A percentile compares a stretch with the other conserved stretches of the same genome.
Evolutionary conservation across 1,140 invertebrate species (phyloP).

Genomic region (Aphis craccivora): DNA sequence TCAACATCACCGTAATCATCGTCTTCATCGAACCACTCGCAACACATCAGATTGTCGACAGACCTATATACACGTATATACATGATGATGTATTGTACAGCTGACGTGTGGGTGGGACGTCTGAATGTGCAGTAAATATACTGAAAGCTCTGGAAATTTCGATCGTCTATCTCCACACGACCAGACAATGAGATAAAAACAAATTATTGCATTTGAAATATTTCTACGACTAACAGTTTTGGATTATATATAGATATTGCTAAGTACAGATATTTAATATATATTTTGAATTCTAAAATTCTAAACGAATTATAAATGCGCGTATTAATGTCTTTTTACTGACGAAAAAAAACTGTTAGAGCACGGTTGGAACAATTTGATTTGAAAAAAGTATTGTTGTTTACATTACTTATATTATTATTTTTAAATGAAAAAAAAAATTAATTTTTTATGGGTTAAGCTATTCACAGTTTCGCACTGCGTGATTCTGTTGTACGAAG

Average conservation of each 20-base stretch:
- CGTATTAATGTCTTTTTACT: neutral
- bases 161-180: neutral
- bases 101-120: too few species aligned
- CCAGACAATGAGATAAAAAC: neutral
- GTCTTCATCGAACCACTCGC: neutral
- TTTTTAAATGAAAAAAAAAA: neutral
- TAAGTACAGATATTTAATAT: neutral
- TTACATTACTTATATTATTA: too few species aligned
- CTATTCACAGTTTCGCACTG: neutral
- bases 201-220: neutral
- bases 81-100: neutral
- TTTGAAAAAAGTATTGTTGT: neutral
- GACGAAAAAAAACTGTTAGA: neutral
- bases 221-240: neutral
- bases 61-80: neutral
- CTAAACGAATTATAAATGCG: neutral
- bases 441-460: neutral
- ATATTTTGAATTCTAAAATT: too few species aligned
- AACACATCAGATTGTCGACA: neutral
- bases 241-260: neutral
- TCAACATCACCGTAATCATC: neutral
- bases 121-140: neutral
- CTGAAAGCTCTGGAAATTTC: neutral
- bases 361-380: neutral
- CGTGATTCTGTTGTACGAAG: neutral